phyloP scores from a whole-genome alignment of 2,888 invertebrate genomes.

The Drosophila prolongata region DNA sequence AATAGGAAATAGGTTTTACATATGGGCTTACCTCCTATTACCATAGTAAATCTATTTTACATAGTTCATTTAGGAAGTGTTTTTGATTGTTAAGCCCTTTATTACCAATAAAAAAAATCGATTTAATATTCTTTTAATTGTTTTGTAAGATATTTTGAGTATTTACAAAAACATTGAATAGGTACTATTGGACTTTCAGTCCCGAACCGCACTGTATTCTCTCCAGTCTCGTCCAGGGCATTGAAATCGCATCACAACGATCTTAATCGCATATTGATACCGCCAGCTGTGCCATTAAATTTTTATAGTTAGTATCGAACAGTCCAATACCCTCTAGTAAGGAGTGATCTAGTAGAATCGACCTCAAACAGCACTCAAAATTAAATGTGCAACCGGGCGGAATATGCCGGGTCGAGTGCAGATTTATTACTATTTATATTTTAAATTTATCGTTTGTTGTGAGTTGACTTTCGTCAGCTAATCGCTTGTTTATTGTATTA shows the following conservation, averaged over 20 bases:
- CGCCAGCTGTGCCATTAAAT: background rate
- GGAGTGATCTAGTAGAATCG: background rate
- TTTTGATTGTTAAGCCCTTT: too few species aligned
- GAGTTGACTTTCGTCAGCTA: constrained; percentile 28
- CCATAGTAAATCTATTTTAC: too few species aligned
- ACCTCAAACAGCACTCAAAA: background rate
- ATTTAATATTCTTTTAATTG: too few species aligned
- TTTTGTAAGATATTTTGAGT: too few species aligned
- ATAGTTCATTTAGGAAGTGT: too few species aligned
- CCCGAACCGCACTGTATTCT: constrained; percentile 7
- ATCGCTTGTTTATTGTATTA: constrained; percentile 10
- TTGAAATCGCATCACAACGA: constrained; percentile 7
- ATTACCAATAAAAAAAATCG: too few species aligned
- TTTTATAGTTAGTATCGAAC: background rate
- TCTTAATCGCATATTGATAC: constrained; percentile 17
- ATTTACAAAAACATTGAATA: too few species aligned
- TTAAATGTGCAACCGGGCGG: background rate
- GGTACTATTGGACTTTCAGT: background rate
- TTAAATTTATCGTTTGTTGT: constrained; percentile 46
- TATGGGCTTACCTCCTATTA: too few species aligned
- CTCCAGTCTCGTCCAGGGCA: background rate
- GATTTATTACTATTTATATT: constrained; percentile 44
- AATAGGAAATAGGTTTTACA: too few species aligned
- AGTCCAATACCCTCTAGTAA: background rate
- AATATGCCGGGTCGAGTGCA: constrained; percentile 26